Evolutionary conservation across 1,140 invertebrate species (phyloP).

Genomic region (Magallana ariakensis): DNA sequence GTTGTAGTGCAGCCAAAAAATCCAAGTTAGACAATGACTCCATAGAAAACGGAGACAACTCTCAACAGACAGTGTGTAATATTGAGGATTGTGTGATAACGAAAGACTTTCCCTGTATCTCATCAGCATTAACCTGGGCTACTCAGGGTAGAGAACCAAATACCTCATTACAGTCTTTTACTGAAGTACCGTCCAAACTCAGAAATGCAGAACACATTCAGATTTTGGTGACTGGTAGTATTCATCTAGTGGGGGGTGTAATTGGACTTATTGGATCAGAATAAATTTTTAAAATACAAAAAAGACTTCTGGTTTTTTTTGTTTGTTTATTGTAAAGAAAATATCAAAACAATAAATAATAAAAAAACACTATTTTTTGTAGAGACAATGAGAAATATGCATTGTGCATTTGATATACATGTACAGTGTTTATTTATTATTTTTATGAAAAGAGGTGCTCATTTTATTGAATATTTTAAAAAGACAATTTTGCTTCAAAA

Average conservation of each 20-base stretch:
- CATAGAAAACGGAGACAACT: slow-evolving; percentile 3
- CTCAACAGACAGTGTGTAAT: slow-evolving; percentile 2
- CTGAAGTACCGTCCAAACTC: slow-evolving; percentile 39
- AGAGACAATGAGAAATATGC: neutral
- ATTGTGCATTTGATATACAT: no score
- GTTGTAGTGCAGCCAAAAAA: neutral
- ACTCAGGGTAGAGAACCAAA: slow-evolving; percentile 50
- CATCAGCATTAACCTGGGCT: slow-evolving; percentile 50
- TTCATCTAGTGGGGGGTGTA: slow-evolving; percentile 53
- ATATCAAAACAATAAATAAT: slow-evolving; percentile 33
- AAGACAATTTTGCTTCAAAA: no score
- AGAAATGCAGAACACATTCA: slow-evolving; percentile 50
- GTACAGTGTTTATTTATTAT: no score
- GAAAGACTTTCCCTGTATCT: slow-evolving; percentile 47
- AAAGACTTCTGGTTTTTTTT: no score
- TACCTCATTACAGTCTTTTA: neutral
- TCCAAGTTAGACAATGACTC: neutral
- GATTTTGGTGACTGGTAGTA: slow-evolving; percentile 53
- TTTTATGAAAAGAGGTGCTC: no score
- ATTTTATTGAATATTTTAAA: no score
- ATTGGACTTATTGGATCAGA: slow-evolving; percentile 44
- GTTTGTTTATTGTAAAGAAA: slow-evolving; percentile 16
- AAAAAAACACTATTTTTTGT: slow-evolving; percentile 7
- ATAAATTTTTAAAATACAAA: neutral
- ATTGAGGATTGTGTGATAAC: slow-evolving; percentile 23